Percentiles rank a stretch among this genome's conserved stretches.
Conservation (phyloP, 2,888 invertebrate genomes). For the Noctua pronuba region DNA sequence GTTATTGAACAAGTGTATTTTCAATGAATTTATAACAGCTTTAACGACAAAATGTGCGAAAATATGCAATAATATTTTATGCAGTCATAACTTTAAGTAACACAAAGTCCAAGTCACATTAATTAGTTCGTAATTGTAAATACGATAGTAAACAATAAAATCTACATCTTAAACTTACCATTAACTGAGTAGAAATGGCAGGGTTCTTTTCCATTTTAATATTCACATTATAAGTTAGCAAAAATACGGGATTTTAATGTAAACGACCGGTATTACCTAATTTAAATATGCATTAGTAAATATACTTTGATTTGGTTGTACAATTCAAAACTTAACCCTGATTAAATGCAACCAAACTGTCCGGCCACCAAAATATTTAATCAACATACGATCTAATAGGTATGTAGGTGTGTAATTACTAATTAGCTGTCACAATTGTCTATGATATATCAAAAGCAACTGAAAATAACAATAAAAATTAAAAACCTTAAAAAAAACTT, state of each 20-base stretch:
- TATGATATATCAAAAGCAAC: background rate
- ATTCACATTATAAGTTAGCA: conserved; percentile 63
- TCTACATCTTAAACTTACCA: background rate
- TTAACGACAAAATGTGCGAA: background rate
- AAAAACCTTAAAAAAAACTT: background rate
- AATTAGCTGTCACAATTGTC: background rate
- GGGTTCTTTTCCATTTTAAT: conserved; percentile 44
- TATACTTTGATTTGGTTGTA: conserved; percentile 50
- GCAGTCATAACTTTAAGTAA: background rate
- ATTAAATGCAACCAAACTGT: background rate
- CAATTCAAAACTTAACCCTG: background rate
- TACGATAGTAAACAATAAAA: background rate
- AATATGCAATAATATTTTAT: background rate
- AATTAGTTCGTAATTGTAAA: background rate
- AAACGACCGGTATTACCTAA: conserved; percentile 74
- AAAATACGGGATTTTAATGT: conserved; percentile 67
- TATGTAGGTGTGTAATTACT: background rate
- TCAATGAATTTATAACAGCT: background rate
- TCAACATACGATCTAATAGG: background rate
- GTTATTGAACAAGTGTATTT: conserved; percentile 7
- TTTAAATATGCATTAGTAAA: conserved; percentile 79
- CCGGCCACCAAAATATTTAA: background rate
- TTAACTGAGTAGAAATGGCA: conserved; percentile 2
- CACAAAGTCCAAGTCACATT: background rate
- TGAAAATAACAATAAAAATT: background rate